A percentile compares a stretch with the other conserved stretches of the same genome.
phyloP scores from a whole-genome alignment of 92 coral and sea anemone genomes.

The Virgularia gustaviana region DNA sequence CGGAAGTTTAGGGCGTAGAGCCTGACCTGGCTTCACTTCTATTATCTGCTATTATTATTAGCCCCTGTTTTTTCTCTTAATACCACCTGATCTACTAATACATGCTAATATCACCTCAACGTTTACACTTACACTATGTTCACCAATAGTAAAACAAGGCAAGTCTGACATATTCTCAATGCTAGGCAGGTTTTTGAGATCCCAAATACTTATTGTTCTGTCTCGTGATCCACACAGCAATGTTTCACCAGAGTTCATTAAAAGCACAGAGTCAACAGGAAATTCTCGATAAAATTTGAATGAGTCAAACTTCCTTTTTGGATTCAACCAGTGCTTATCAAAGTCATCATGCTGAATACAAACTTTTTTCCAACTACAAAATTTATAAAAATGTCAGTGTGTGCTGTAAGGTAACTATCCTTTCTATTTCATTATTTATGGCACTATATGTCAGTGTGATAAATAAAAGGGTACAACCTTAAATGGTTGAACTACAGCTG shows the following conservation, averaged over 20 bases:
- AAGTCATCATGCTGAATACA: slow-evolving; percentile 7
- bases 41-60: no score
- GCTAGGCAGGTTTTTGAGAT: neutral
- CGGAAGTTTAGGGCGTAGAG: no score
- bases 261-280: slow-evolving; percentile 11
- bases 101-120: no score
- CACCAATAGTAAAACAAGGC: neutral
- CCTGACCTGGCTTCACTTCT: no score
- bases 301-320: slow-evolving; percentile 6
- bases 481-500: no score
- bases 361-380: slow-evolving; percentile 13
- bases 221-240: slow-evolving; percentile 13
- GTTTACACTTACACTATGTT: slow-evolving; percentile 5
- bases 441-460: no score
- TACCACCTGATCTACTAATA: no score
- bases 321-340: slow-evolving; percentile 17
- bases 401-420: no score
- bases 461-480: no score
- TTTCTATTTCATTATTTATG: no score
- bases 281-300: neutral
- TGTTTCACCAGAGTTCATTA: slow-evolving; percentile 10
- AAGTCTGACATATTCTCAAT: neutral
- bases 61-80: no score
- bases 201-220: neutral
- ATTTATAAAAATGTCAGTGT: no score